Evolutionary conservation across 2,888 invertebrate genomes (phyloP).

Genomic region (Orthosia gothica): DNA sequence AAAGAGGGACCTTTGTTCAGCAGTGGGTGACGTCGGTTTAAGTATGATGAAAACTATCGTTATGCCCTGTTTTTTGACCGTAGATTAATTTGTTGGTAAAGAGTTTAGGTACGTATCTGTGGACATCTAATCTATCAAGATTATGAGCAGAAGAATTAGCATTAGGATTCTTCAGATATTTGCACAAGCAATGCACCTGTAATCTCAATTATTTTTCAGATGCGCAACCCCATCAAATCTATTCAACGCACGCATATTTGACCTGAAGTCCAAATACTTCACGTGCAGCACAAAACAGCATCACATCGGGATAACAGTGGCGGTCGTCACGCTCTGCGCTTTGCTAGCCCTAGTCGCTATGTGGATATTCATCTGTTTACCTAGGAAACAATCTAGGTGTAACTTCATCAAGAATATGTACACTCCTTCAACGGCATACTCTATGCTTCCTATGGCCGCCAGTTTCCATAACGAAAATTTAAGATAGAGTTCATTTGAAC

Average conservation of each 20-base stretch:
- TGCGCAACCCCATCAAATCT: conserved; percentile 86
- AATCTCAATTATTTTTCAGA: conserved; percentile 77
- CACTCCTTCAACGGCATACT: conserved; percentile 75
- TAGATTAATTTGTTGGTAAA: not conserved
- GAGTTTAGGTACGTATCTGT: not conserved
- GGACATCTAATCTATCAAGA: not conserved
- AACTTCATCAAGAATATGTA: conserved; percentile 72
- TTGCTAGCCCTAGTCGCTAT: conserved; percentile 76
- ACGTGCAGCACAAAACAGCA: conserved; percentile 75
- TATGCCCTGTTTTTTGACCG: not conserved
- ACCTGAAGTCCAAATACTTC: conserved; percentile 85
- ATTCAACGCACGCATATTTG: conserved; percentile 85
- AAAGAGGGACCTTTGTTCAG: no score
- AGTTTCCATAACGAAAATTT: conserved; percentile 34
- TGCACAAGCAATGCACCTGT: not conserved
- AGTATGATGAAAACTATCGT: not conserved
- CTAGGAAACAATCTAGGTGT: conserved; percentile 73
- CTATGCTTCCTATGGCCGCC: conserved; percentile 75
- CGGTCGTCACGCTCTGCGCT: conserved; percentile 74
- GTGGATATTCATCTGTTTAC: conserved; percentile 83
- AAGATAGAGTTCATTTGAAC: conserved; percentile 13
- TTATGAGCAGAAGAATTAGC: not conserved
- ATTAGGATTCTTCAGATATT: not conserved
- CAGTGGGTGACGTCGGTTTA: no score
- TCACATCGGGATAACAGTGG: conserved; percentile 73